These are phyloP conservation scores for Troides helena DNA, from an alignment of 2,888 invertebrate species.

Conservation along the genomic window DNA sequence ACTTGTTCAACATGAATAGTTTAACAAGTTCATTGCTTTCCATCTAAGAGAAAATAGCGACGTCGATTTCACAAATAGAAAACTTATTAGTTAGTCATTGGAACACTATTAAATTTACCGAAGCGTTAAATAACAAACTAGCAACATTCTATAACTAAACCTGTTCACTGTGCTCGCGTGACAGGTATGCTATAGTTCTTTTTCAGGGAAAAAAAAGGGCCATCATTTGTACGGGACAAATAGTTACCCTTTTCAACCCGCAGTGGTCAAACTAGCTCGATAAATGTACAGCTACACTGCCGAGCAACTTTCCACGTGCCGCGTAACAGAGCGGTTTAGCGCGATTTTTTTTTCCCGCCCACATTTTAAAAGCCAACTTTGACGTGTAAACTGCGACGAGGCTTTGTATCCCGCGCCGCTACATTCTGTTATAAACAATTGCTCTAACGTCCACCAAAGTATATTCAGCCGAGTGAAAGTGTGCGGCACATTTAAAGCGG, in stretches of 20 bases:
- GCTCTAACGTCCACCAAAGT: neutral
- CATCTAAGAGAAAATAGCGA: too few relatives aligned
- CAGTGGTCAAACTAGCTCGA: conserved; percentile 9
- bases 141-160: neutral
- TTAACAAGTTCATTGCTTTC: too few relatives aligned
- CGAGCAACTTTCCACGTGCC: conserved; percentile 14
- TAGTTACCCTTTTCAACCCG: conserved; percentile 3
- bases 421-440: conserved; percentile 1
- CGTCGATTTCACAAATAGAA: too few relatives aligned
- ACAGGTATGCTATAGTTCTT: neutral
- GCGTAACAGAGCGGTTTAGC: conserved; percentile 12
- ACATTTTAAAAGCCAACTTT: conserved; percentile 51
- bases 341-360: conserved; percentile 48
- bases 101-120: neutral
- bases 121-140: neutral
- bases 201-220: neutral
- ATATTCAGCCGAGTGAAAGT: neutral
- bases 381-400: conserved; percentile 53
- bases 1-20: too few relatives aligned
- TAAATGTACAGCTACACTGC: conserved; percentile 8
- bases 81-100: too few relatives aligned
- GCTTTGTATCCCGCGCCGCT: conserved; percentile 40
- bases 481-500: neutral
- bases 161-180: neutral
- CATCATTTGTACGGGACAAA: conserved; percentile 1